Evolutionary conservation across 2,888 invertebrate species (phyloP).

Genomic region (Drosophila picticornis): DNA sequence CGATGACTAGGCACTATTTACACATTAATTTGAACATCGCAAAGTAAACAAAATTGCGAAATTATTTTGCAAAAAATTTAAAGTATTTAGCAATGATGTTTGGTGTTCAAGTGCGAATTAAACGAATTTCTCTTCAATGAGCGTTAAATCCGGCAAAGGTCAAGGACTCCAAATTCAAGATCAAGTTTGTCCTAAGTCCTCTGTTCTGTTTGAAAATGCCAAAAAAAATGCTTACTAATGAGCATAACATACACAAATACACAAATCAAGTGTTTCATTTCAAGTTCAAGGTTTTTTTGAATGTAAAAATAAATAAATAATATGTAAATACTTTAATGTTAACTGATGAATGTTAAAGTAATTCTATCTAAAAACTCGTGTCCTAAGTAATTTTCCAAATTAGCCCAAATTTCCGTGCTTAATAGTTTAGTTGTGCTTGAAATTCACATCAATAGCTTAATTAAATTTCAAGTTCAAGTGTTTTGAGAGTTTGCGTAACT

Average conservation of each 20-base stretch:
- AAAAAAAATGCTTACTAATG: background rate
- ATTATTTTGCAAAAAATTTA: constrained; percentile 12
- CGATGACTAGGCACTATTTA: constrained; percentile 40
- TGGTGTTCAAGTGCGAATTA: background rate
- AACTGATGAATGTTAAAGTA: background rate
- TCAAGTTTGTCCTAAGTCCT: background rate
- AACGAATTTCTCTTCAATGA: constrained; percentile 1
- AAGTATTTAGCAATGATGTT: constrained; percentile 3
- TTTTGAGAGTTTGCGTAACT: background rate
- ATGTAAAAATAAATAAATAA: background rate
- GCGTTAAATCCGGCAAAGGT: background rate
- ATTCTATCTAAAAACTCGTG: background rate
- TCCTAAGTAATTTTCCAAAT: background rate
- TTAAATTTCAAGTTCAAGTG: background rate
- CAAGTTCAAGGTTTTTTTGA: background rate
- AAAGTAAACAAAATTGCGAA: constrained; percentile 17
- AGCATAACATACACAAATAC: background rate
- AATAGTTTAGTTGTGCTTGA: background rate
- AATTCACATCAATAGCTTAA: too few species aligned
- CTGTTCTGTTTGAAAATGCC: background rate
- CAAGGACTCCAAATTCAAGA: background rate
- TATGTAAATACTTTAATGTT: background rate
- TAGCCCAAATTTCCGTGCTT: too few species aligned
- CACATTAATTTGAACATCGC: constrained; percentile 21
- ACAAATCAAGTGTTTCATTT: background rate